These are phyloP conservation scores for Steinernema scapterisci DNA, from an alignment of 2,888 invertebrate species.

Conservation along the genomic window DNA sequence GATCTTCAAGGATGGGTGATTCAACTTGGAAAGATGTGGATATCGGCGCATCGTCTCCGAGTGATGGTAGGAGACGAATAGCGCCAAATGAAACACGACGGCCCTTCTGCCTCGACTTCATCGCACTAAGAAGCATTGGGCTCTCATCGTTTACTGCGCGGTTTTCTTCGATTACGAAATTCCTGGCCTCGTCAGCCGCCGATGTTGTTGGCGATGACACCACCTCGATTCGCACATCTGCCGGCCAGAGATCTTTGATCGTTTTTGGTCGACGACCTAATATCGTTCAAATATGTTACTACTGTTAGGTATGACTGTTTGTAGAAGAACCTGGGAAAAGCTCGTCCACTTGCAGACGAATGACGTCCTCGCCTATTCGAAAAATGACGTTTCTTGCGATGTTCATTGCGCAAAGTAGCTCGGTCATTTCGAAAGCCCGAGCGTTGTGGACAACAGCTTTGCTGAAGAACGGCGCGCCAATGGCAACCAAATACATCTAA, in stretches of 20 bases:
- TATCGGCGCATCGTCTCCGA: constrained; percentile 30
- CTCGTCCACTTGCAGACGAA: constrained; percentile 41
- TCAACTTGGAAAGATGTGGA: background rate
- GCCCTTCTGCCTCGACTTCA: constrained; percentile 45
- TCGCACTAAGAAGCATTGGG: constrained; percentile 14
- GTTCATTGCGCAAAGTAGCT: constrained; percentile 47
- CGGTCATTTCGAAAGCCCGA: constrained; percentile 48
- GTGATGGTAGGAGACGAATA: constrained; percentile 47
- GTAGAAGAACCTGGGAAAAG: constrained; percentile 45
- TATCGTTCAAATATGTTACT: background rate
- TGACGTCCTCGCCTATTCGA: constrained; percentile 43
- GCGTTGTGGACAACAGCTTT: constrained; percentile 36
- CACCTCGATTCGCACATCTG: constrained; percentile 5
- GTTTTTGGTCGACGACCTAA: constrained; percentile 33
- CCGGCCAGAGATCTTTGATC: constrained; percentile 27
- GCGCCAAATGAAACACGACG: constrained; percentile 53
- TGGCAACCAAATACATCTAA: constrained; percentile 48
- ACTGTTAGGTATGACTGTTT: background rate
- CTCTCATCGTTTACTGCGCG: background rate
- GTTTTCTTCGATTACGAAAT: constrained; percentile 8
- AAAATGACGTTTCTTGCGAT: constrained; percentile 42
- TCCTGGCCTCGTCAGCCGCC: background rate
- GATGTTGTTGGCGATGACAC: background rate
- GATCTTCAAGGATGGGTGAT: constrained; percentile 23
- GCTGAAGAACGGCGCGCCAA: constrained; percentile 47